phyloP scores from a whole-genome alignment of 2,888 invertebrate species.

The Heliconius ethilla region DNA sequence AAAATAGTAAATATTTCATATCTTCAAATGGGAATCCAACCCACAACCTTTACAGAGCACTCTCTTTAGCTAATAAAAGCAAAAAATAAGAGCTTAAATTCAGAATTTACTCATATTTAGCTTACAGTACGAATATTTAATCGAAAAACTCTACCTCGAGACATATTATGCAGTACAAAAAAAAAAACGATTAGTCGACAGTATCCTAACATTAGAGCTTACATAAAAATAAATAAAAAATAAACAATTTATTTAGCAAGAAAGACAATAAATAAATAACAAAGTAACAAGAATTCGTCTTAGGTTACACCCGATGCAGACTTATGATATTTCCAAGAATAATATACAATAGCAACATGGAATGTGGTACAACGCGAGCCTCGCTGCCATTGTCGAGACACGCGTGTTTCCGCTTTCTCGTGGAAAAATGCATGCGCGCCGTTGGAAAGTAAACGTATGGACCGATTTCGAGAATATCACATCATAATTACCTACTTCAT shows the following conservation, averaged over 20 bases:
- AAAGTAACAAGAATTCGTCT: slow-evolving; percentile 35
- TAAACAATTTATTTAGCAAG: slow-evolving; percentile 8
- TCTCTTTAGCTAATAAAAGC: too few species aligned
- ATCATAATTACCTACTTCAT: slow-evolving; percentile 47
- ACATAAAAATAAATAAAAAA: background rate
- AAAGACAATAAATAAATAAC: slow-evolving; percentile 10
- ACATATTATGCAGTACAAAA: background rate
- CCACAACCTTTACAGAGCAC: too few species aligned
- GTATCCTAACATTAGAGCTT: background rate
- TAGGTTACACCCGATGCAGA: slow-evolving; percentile 36
- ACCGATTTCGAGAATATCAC: slow-evolving; percentile 54
- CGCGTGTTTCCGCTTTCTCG: slow-evolving; percentile 81
- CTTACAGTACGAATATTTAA: background rate
- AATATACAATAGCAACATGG: slow-evolving; percentile 69
- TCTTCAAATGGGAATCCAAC: too few species aligned
- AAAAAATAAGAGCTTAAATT: too few species aligned
- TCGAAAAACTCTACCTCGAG: background rate
- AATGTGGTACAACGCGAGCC: slow-evolving; percentile 72
- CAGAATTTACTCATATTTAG: background rate
- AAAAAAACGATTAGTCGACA: background rate
- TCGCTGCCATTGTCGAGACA: slow-evolving; percentile 72
- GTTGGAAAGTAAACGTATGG: slow-evolving; percentile 72
- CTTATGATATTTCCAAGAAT: slow-evolving; percentile 68
- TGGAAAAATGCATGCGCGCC: slow-evolving; percentile 77
- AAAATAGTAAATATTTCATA: too few species aligned